These are phyloP conservation scores for Polyodon spathula DNA, from an alignment of 2,113 vertebrate species.

Conservation along the genomic window DNA sequence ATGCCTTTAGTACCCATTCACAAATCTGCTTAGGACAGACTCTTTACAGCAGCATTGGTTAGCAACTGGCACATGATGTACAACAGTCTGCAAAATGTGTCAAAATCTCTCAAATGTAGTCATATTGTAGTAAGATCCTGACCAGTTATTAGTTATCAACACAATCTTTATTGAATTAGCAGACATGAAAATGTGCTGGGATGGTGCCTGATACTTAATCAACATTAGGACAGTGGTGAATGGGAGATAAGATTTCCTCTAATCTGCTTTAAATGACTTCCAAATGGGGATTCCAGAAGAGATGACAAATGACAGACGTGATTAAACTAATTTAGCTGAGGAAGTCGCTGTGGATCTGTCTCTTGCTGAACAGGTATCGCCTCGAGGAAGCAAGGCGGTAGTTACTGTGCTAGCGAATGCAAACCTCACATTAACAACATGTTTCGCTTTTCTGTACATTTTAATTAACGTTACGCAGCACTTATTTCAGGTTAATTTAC, in stretches of 20 bases:
- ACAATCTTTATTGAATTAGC: constrained; percentile 8
- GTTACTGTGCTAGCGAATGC: background rate
- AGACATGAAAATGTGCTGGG: constrained; percentile 2
- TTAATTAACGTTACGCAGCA: background rate
- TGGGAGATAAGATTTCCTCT: constrained; percentile 25
- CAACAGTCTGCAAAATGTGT: background rate
- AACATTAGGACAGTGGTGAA: constrained; percentile 10
- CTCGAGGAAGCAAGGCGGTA: background rate
- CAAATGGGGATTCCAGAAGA: constrained; percentile 23
- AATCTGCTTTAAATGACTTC: constrained; percentile 34
- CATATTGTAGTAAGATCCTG: background rate
- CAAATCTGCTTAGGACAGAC: too few relatives aligned
- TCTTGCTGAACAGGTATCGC: background rate
- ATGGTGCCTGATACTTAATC: constrained; percentile 21
- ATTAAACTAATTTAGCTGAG: constrained; percentile 23
- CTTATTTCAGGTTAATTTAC: too few relatives aligned
- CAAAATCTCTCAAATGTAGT: background rate
- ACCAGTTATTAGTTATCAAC: background rate
- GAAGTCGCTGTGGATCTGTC: too few relatives aligned
- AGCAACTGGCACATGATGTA: background rate
- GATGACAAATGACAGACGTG: constrained; percentile 24
- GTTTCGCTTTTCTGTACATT: background rate
- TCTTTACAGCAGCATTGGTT: too few relatives aligned
- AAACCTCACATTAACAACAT: background rate
- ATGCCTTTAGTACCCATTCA: too few relatives aligned